Percentiles rank a stretch among this genome's conserved stretches.
These are phyloP conservation scores for Diadophis punctatus DNA, from an alignment of 2,113 vertebrate genomes.

Conservation along the genomic window DNA sequence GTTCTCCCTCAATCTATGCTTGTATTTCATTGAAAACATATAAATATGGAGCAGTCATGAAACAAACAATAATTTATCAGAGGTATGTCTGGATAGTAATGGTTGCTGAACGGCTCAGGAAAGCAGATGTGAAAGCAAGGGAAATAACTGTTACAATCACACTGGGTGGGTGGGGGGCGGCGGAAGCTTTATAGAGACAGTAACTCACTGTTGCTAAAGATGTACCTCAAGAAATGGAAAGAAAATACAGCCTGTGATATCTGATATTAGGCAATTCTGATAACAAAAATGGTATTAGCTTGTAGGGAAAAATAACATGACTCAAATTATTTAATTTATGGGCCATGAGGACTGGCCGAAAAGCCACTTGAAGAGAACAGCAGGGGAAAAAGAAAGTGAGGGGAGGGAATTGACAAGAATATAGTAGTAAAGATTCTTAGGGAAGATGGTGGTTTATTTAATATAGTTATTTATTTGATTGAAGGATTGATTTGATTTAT, in stretches of 20 bases:
- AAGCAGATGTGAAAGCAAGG: conserved; percentile 29
- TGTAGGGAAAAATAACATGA: neutral
- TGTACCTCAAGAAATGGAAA: neutral
- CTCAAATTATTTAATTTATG: neutral
- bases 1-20: conserved; percentile 34
- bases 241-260: neutral
- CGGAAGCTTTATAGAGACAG: conserved; percentile 15
- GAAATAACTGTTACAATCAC: conserved; percentile 39
- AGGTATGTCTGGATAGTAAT: neutral
- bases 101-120: conserved; percentile 31
- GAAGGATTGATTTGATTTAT: neutral
- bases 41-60: conserved; percentile 53
- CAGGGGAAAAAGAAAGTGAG: neutral
- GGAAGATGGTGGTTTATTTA: neutral
- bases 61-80: conserved; percentile 51
- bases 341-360: neutral
- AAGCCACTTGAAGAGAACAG: neutral
- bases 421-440: neutral
- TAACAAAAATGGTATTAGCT: fast-evolving
- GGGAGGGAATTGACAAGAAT: neutral
- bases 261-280: neutral
- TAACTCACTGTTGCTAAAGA: conserved; percentile 10
- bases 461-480: neutral
- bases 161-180: neutral
- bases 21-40: conserved; percentile 56